Conservation (phyloP, 2,113 vertebrate genomes). For the Aythya baeri region DNA sequence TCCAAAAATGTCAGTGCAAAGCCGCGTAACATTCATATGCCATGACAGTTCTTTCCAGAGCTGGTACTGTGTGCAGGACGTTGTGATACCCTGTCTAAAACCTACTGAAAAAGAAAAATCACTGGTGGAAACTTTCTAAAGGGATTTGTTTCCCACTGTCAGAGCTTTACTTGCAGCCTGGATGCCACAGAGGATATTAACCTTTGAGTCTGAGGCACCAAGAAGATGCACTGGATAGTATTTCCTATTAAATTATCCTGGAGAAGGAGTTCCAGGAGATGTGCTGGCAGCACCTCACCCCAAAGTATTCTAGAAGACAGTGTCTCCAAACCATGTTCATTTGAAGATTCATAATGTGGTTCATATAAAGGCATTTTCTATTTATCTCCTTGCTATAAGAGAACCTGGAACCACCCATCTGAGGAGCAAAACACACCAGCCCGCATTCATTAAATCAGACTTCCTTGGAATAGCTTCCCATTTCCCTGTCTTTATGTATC, state of each 20-base stretch:
- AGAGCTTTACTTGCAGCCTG: not conserved
- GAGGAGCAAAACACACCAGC: not conserved
- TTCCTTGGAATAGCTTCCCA: not conserved
- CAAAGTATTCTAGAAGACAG: not conserved
- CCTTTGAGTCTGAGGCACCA: not conserved
- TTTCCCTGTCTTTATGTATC: not conserved
- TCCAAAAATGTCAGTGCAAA: constrained; percentile 24
- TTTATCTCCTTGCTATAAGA: not conserved
- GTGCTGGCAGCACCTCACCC: not conserved
- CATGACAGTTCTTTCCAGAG: constrained; percentile 28
- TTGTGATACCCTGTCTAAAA: not conserved
- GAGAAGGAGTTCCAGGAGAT: not conserved
- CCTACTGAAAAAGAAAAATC: not conserved
- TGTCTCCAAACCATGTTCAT: not conserved
- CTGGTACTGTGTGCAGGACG: not conserved
- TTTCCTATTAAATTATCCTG: not conserved
- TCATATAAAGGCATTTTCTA: not conserved
- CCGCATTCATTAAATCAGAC: not conserved
- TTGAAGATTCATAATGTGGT: not conserved
- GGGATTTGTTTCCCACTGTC: not conserved
- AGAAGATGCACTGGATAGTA: not conserved
- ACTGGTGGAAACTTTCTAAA: not conserved
- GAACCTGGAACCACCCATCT: not conserved
- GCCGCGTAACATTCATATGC: not conserved
- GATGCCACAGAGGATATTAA: not conserved